Evolutionary conservation across 1,140 invertebrate genomes (phyloP), one percentile per base, ranked within the genome.

Genomic region (Cheumatopsyche charites): DNA sequence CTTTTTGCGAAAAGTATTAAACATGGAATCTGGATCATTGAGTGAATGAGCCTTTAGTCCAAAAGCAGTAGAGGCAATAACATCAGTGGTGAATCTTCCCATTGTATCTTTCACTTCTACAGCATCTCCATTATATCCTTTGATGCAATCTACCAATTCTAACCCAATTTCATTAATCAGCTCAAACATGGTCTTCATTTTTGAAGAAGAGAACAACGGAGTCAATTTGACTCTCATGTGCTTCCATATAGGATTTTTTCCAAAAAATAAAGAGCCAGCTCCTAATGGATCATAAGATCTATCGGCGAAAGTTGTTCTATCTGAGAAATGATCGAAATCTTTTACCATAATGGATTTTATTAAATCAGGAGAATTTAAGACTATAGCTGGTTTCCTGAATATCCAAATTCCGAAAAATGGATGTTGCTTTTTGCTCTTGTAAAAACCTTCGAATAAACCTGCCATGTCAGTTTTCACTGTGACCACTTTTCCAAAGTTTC

Each of bases 31-130:
- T 0, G 83, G 79, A 77, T 88, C 81, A 66, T 81, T 78, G 12
- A 88, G 81, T 9, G 86, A 82, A 47, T 87, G 84, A 67, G 86
- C 85, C 15, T 88, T 82, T 4, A 90, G 80, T 0, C 88, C 89
- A 77, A 89, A 89, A 4, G 86, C 88, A 25, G 87, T 84, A 19
- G 80, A 85, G 0, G 85, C 87, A 21, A 90, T 88, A 0, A 88
- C 83, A 78, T 90, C 89, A 47, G 88, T 89, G 0, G 88, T 86
- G 73, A 85, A 90, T 55, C 85, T 83, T 0, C 84, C 84, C 61
- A 86, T 84, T 1, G 88, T 73, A 13, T 89, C 85, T 5, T 85
- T 84, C 41, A 87, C 80, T 77, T 86, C 85, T 4, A 61, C 7
- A 11, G 85, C 73, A 0, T 77, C 29, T 47, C 78, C 67, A 0